Evolutionary conservation across 2,113 vertebrate genomes (phyloP), one percentile per base, ranked within the genome.

Genomic region (Bucco capensis): DNA sequence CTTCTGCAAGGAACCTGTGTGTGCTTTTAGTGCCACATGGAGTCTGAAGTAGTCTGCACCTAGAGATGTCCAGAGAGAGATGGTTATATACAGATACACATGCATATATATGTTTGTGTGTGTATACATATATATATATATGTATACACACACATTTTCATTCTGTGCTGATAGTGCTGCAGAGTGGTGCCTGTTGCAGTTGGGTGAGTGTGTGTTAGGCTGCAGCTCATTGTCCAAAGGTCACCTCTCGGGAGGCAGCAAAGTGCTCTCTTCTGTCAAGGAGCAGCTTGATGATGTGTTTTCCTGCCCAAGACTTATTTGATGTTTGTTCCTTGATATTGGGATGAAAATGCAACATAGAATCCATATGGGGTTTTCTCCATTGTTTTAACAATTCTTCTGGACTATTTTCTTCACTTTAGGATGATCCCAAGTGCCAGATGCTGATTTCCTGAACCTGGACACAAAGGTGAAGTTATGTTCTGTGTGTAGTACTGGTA

Each of bases 261-360:
- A 82, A 83, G 86, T 51, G 67, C 83, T 60, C 5, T n/a, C 40
- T 86, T 86, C 83, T 85, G 44, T 61, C 3, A 0, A 96, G 92
- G 86, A 90, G 88, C 95, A 78, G 77, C 77, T 67, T 64, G 87
- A 95, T 21, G 23, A 51, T 88, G 81, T n/a, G 90, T 86, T 88
- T 88, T 91, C 86, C 75, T 71, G n/a, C n/a, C n/a, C n/a, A 10
- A 88, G 77, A 81, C 67, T 84, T 94, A 82, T 92, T 94, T 93
- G 90, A 88, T 93, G 65, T 88, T 96, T 92, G 88, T 91, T 85
- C 88, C 38, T 96, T 94, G 96, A 51, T 91, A 76, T 64, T 93
- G 84, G 90, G 90, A 90, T 74, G 83, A 90, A 96, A 81, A 95
- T 86, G 93, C 92, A 93, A 93, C 91, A 84, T 96, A 95, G 92